Evolutionary conservation across 2,113 vertebrate species (phyloP), one percentile per base, ranked within the genome.

Genomic region (Oxygymnocypris stewartii): DNA sequence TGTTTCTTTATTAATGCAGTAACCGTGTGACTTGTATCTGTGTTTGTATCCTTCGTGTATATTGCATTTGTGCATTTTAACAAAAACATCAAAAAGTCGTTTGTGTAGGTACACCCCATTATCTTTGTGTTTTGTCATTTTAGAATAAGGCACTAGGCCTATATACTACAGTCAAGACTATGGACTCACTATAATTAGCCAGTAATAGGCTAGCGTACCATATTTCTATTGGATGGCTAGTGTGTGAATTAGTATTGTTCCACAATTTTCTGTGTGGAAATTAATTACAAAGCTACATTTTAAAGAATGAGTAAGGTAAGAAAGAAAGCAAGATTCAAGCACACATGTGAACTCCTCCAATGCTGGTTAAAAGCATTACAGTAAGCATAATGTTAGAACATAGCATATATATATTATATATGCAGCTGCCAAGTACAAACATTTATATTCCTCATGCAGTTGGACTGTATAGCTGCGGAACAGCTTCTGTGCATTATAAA

Each of bases 1-100:
- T 88, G 81, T 84, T 75, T 87, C 63, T 10, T 49, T 23, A 65
- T 8, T 81, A 81, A 63, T 79, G n/a, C 7, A 6, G 6, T 51
- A 40, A 47, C 9, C 11, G 0, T 0, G 51, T 8, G 31, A 4
- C 71, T 23, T 13, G 7, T 13, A 44, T 1, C 9, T 20, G 3
- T 10, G 37, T 14, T 12, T 75, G 3, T 25, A 2, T n/a, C 40
- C 4, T 8, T 20, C 16, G 16, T 57, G 51, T 20, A 2, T 20
- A 57, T 57, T 57, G 54, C 20, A 57, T 57, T 7, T 20, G 18
- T 57, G 54, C 1, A 20, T 57, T 0, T 57, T 59, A 23, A 71
- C 7, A 37, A 71, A n/a, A 71, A 37, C 65, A 18, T 69, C 14
- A 69, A 31, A 5, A 67, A 31, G 12, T 7, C 25, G 14, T 16